phyloP scores from a whole-genome alignment of 1,140 invertebrate species.

The Sitobion miscanthi region DNA sequence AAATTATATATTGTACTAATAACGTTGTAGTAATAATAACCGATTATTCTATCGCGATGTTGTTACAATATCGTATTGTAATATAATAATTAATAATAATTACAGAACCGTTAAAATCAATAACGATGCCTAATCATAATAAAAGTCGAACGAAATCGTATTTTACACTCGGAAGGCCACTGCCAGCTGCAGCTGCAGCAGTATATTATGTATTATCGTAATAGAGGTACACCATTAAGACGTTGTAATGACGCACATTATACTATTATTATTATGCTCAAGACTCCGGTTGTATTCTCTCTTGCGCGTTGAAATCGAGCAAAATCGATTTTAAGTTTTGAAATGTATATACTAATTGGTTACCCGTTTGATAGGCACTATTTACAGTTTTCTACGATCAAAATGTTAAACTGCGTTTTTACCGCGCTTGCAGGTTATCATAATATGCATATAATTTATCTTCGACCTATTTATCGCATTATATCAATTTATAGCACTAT shows the following conservation, averaged over 20 bases:
- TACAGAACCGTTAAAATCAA: not conserved
- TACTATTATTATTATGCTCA: not conserved
- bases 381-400: not conserved
- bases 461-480: not conserved
- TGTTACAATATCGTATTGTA: not conserved
- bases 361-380: not conserved
- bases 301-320: not conserved
- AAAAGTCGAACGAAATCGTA: not conserved
- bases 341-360: not conserved
- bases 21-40: not conserved
- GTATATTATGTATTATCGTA: not conserved
- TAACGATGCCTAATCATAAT: not conserved
- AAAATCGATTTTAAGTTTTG: not conserved
- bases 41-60: not conserved
- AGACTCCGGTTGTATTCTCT: not conserved
- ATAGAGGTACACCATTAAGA: not conserved
- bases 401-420: not conserved
- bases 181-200: not conserved
- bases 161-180: not conserved
- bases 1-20: not conserved
- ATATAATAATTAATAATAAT: constrained; percentile 18
- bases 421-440: not conserved
- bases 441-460: not conserved
- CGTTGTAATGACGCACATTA: not conserved
- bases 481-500: not conserved